Base-by-base conservation (phyloP, 2,113 vertebrate genomes). In the Herpailurus yagouaroundi region DNA sequence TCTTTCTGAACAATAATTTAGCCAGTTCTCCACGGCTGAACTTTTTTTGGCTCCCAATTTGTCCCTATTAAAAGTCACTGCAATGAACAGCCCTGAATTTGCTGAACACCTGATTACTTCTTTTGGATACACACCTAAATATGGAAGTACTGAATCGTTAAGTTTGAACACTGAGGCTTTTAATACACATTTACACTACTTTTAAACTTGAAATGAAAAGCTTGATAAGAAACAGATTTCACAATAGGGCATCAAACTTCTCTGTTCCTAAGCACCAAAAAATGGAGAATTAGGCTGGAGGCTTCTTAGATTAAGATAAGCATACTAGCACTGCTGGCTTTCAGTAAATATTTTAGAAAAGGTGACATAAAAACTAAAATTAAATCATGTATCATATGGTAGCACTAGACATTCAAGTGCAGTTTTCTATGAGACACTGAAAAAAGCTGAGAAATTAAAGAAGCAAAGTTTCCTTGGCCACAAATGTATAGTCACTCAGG, bases 271-370 rank as follows among this genome's bases (percentile, higher is more conserved):
- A 52, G 74, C 21, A 92, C 41, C 45, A 45, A 41, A 85, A 93
- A 41, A 79, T 38, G 27, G 94, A 25, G 33, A 68, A 94, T 38
- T 50, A 95, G 57, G 69, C 66, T 77, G 14, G 13, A 94, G 66
- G n/a, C 52, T 71, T 84, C 84, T 92, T 80, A 94, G 48, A 83
- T 45, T 63, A 93, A 91, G 60, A 91, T 80, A 92, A 93, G 64
- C 31, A 38, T 36, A 45, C 41, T 57, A 50, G 50, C 36, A 80
- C 60, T 48, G 29, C 29, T 89, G 89, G 41, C 82, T 83, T 93
- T 92, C 27, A 48, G 79, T 57, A 91, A 91, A 92, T 93, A 96
- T 89, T 96, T 97, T 80, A 92, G 55, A 95, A 66, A 95, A 76
- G 38, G 68, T 91, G 82, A 92, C 27, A 91, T 74, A 66, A 89